phyloP scores from a whole-genome alignment of 1,140 invertebrate genomes.

The Campoletis sonorensis region DNA sequence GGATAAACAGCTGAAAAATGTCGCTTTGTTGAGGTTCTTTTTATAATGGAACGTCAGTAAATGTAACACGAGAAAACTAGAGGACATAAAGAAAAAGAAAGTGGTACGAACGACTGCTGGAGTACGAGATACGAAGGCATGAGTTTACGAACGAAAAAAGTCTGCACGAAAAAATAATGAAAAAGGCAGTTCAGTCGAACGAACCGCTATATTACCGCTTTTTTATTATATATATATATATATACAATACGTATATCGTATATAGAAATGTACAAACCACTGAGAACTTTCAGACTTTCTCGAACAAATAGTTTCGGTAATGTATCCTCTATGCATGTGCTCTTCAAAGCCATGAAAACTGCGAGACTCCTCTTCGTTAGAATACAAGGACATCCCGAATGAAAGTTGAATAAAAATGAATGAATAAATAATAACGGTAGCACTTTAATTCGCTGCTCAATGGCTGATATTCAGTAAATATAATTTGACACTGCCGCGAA shows the following conservation, averaged over 20 bases:
- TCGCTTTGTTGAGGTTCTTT: neutral
- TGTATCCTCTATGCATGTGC: neutral
- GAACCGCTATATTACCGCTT: neutral
- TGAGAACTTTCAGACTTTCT: slow-evolving; percentile 13
- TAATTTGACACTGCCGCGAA: no score
- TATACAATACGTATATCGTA: neutral
- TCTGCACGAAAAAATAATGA: neutral
- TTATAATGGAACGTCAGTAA: no score
- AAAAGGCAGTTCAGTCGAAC: neutral
- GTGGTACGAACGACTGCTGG: neutral
- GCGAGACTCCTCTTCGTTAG: neutral
- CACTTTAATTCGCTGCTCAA: no score
- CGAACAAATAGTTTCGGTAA: slow-evolving; percentile 5
- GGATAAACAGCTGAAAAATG: neutral
- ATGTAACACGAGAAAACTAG: no score
- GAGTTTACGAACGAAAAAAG: neutral
- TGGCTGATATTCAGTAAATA: no score
- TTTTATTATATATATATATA: no score
- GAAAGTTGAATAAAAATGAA: no score
- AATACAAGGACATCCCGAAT: no score
- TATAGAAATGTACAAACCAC: neutral
- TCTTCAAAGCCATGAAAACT: slow-evolving; percentile 6
- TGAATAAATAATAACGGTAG: no score
- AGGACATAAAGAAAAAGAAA: no score
- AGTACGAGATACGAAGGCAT: neutral